Percentiles rank a stretch among this genome's conserved stretches.
phyloP scores from a whole-genome alignment of 2,888 invertebrate genomes.

The Apodemia zela region DNA sequence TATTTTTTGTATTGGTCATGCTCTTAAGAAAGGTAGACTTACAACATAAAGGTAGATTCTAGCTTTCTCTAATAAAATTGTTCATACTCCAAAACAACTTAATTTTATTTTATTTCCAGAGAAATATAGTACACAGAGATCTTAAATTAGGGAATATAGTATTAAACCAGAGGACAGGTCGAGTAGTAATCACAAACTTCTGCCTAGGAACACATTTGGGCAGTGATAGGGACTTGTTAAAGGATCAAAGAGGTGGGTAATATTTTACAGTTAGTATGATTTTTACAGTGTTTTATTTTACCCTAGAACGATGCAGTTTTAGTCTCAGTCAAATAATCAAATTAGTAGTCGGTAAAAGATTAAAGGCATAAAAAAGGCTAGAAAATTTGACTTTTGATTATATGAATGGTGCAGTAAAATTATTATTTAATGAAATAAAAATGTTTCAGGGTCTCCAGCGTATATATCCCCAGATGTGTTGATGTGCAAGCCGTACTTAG shows the following conservation, averaged over 20 bases:
- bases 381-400: too few species aligned
- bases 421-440: not conserved
- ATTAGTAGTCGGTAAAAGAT: too few species aligned
- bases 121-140: constrained; percentile 89
- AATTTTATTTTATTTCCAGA: constrained; percentile 61
- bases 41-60: constrained; percentile 1
- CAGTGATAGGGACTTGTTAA: constrained; percentile 85
- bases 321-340: too few species aligned
- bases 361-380: too few species aligned
- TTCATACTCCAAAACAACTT: too few species aligned
- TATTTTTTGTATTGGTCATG: too few species aligned
- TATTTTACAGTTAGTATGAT: not conserved
- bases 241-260: constrained; percentile 84
- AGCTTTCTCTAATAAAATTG: not conserved
- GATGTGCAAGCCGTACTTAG: constrained; percentile 87
- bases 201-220: constrained; percentile 87
- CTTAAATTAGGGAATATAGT: constrained; percentile 89
- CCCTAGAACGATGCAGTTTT: too few species aligned
- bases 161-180: constrained; percentile 83
- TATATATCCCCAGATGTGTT: constrained; percentile 91
- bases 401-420: too few species aligned
- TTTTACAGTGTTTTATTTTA: too few species aligned
- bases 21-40: too few species aligned
- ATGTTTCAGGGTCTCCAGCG: constrained; percentile 82
- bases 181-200: constrained; percentile 87